Percentiles rank a stretch among this genome's conserved stretches.
Conservation (phyloP, 2,113 vertebrate species). For the Lycocorax pyrrhopterus region DNA sequence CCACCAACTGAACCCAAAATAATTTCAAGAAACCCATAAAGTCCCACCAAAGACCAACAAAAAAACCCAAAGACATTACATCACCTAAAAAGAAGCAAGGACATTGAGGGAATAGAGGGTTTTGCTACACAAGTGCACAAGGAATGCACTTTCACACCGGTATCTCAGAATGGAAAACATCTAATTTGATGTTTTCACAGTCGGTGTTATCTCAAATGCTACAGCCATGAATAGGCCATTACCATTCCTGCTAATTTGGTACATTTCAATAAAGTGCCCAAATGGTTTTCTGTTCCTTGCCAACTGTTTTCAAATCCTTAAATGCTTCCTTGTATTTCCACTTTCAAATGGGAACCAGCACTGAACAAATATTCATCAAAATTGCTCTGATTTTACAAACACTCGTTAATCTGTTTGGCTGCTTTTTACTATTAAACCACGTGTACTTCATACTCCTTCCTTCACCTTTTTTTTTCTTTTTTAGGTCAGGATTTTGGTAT, state of each 20-base stretch:
- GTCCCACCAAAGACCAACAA: background rate
- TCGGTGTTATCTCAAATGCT: fast-evolving
- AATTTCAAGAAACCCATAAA: background rate
- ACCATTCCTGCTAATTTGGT: background rate
- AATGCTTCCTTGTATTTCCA: background rate
- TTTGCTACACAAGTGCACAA: background rate
- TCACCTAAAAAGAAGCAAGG: background rate
- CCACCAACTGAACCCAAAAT: background rate
- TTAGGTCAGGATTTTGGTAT: background rate
- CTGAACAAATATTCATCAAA: background rate
- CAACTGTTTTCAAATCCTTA: background rate
- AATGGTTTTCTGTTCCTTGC: background rate
- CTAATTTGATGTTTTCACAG: background rate
- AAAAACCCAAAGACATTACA: background rate
- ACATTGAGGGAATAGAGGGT: background rate
- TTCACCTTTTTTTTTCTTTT: background rate
- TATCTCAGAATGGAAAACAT: background rate
- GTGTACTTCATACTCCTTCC: background rate
- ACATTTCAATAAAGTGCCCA: background rate
- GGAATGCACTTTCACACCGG: background rate
- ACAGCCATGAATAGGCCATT: background rate
- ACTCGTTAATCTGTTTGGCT: background rate
- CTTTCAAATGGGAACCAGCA: background rate
- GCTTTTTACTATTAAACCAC: background rate
- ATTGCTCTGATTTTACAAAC: background rate